phyloP scores from a whole-genome alignment of 2,113 vertebrate genomes.

The Oreotragus oreotragus region DNA sequence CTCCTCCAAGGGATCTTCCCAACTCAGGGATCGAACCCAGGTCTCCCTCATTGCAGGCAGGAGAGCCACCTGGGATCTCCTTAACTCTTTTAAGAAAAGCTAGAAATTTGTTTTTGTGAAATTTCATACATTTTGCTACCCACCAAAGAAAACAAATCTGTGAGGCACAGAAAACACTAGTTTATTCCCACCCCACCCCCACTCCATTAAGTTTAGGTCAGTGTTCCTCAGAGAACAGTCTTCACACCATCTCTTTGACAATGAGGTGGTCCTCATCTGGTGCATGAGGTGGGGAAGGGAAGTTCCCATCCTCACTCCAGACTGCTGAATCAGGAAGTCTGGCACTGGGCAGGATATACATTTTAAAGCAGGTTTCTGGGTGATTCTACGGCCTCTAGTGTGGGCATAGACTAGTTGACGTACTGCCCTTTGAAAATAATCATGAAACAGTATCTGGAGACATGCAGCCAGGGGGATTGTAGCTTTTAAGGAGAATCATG shows the following conservation, averaged over 20 bases:
- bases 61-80: not conserved
- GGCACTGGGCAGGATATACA: not conserved
- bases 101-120: not conserved
- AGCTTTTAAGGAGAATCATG: not conserved
- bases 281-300: rapidly evolving
- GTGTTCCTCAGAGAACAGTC: not conserved
- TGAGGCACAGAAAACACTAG: not conserved
- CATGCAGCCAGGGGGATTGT: not conserved
- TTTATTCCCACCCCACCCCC: not conserved
- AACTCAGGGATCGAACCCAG: not conserved
- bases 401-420: not conserved
- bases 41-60: rapidly evolving
- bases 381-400: not conserved
- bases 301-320: not conserved
- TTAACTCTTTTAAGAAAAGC: conserved; percentile 6
- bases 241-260: not conserved
- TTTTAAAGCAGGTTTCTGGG: not conserved
- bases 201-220: not conserved
- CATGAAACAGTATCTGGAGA: not conserved
- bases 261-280: not conserved
- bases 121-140: not conserved
- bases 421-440: not conserved
- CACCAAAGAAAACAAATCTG: not conserved
- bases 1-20: not conserved
- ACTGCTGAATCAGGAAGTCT: not conserved